A percentile compares a stretch with the other conserved stretches of the same genome.
Evolutionary conservation across 2,113 vertebrate genomes (phyloP).

Genomic region (Triplophysa siluroides): DNA sequence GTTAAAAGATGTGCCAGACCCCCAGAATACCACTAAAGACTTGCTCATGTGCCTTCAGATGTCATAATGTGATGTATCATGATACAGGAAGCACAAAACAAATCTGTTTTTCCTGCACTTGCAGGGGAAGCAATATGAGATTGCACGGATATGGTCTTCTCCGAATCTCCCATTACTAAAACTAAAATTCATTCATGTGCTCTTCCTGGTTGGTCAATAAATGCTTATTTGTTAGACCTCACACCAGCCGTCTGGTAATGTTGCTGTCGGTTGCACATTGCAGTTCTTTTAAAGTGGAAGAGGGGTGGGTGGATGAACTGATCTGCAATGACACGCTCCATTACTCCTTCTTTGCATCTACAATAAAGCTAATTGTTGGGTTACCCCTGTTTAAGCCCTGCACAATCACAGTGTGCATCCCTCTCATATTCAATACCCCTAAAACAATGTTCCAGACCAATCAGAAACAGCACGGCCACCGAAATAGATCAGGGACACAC

Average conservation of each 20-base stretch:
- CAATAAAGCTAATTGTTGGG: constrained; percentile 71
- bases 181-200: background rate
- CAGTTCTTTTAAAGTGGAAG: constrained; percentile 20
- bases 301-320: constrained; percentile 61
- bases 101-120: background rate
- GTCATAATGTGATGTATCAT: background rate
- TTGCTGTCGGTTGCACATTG: background rate
- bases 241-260: background rate
- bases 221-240: constrained; percentile 8
- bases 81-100: background rate
- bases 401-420: constrained; percentile 28
- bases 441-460: constrained; percentile 56
- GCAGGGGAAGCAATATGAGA: background rate
- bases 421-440: background rate
- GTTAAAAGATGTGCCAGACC: background rate
- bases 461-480: constrained; percentile 66
- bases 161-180: background rate
- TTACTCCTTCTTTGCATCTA: constrained; percentile 71
- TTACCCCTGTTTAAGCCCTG: constrained; percentile 51
- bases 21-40: background rate
- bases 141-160: background rate
- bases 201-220: background rate
- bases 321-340: constrained; percentile 71
- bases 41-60: background rate
- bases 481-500: constrained; percentile 52